phyloP scores from a whole-genome alignment of 2,888 invertebrate genomes.

The Drosophila prolongata region DNA sequence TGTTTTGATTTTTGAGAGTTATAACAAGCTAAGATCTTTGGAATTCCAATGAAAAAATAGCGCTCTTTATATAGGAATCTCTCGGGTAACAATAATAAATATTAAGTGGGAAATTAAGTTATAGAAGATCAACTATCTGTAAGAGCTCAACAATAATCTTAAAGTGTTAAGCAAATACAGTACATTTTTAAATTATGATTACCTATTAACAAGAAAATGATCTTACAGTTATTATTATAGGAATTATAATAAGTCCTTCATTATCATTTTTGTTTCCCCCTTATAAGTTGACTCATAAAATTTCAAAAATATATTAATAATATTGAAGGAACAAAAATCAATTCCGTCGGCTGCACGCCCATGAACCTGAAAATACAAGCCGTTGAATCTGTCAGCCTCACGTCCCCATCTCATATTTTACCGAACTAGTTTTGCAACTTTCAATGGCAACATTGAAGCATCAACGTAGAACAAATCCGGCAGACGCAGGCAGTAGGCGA shows the following conservation, averaged over 20 bases:
- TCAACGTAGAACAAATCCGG: conserved; percentile 29
- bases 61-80: no score
- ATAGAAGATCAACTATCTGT: no score
- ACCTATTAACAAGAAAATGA: no score
- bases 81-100: no score
- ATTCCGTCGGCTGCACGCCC: conserved; percentile 61
- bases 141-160: no score
- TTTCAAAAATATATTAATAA: conserved; percentile 9
- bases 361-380: conserved; percentile 65
- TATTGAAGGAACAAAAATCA: conserved; percentile 13
- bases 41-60: neutral
- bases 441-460: conserved; percentile 64
- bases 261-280: neutral
- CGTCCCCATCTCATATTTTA: conserved; percentile 31
- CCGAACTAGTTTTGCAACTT: conserved; percentile 79
- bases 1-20: conserved; percentile 13
- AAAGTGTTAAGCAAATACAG: no score
- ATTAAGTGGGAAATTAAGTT: no score
- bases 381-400: conserved; percentile 41
- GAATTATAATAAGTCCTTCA: neutral
- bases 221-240: neutral
- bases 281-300: neutral
- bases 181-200: no score
- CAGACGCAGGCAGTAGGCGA: conserved; percentile 24
- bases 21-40: neutral